Conservation (phyloP, 2,113 vertebrate genomes). For the Sporophila hypoxantha region DNA sequence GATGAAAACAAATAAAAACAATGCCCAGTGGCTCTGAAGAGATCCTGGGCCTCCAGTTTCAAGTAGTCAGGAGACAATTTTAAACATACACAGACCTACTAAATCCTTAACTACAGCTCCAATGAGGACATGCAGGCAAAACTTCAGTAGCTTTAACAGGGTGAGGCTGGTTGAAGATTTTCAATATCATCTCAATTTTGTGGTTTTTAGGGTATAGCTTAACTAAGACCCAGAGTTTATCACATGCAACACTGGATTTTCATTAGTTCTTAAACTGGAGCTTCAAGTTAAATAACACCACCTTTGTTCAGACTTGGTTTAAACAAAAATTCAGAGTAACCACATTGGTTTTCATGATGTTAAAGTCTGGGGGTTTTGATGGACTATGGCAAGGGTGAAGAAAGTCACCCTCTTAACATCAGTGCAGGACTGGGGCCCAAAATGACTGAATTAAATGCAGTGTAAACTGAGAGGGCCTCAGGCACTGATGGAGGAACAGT, state of each 20-base stretch:
- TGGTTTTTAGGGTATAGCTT: background rate
- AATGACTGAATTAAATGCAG: background rate
- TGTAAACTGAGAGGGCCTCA: background rate
- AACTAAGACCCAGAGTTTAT: background rate
- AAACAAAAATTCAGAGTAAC: background rate
- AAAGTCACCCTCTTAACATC: background rate
- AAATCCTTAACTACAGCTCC: slow-evolving; percentile 5
- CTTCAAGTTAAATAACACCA: background rate
- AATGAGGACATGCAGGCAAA: background rate
- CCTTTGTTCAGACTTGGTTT: background rate
- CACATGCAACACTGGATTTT: background rate
- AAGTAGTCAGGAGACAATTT: slow-evolving; percentile 29
- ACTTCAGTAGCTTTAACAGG: background rate
- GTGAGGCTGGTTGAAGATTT: background rate
- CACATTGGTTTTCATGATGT: background rate
- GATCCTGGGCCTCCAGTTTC: background rate
- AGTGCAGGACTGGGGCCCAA: background rate
- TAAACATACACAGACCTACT: background rate
- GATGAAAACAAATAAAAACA: slow-evolving; percentile 47
- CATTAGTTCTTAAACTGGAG: background rate
- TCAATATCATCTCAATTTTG: background rate
- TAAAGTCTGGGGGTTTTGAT: background rate
- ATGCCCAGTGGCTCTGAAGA: background rate
- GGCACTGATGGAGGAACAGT: slow-evolving; percentile 11
- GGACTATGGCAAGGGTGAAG: background rate